Evolutionary conservation across 30 jellyfish, hydroid and myxozoan genomes (phyloP), one percentile per base, ranked within the genome.

Genomic region (Aurelia aurita complex sp. Pacific): DNA sequence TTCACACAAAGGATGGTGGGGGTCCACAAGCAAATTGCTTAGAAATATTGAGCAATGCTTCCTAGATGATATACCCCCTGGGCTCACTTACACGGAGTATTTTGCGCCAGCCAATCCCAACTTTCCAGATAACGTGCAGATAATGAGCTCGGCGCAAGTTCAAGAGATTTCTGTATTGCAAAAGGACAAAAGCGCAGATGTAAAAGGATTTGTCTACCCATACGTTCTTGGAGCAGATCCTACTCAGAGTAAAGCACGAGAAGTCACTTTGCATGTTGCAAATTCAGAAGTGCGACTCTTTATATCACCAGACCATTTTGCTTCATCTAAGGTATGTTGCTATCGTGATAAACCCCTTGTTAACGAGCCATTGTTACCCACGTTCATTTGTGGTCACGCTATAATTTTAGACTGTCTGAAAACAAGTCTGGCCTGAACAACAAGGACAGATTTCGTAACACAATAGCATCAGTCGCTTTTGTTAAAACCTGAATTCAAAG

Each of bases 71-170:
- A 69, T 60, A 4, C 96, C 88, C 34, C 94, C 96, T 10, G 97
- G 98, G 7, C 16, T 92, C 5, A 92, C 96, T 7, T 69, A 32
- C 59, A 64, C 52, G 12, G 69, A 55, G 51, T 92, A 81, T 64
- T 34, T 52, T n/a, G 64, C 53, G 11, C 95, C 98, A 19, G 53
- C 40, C 29, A 87, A 81, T 63, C 40, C 59, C 29, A 86, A 57
- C 16, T 82, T 88, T 70, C 98, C 98, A 7, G 98, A 92, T 69
- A 65, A 55, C 52, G 97, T 92, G 57, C 1, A 55, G 55, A 54
- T 87, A 19, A 17, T 74, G 13, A 36, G 63, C n/a, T 54, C 50
- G 11, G 15, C 87, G 0, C 29, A 46, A 16, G 32, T 85, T n/a
- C 52, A 50, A 5, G 87, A 57, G 3, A 14, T 74, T 35, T 14